Percentiles rank a stretch among this genome's conserved stretches.
phyloP scores from a whole-genome alignment of 2,888 invertebrate species.

The Synanthedon andrenaeformis region DNA sequence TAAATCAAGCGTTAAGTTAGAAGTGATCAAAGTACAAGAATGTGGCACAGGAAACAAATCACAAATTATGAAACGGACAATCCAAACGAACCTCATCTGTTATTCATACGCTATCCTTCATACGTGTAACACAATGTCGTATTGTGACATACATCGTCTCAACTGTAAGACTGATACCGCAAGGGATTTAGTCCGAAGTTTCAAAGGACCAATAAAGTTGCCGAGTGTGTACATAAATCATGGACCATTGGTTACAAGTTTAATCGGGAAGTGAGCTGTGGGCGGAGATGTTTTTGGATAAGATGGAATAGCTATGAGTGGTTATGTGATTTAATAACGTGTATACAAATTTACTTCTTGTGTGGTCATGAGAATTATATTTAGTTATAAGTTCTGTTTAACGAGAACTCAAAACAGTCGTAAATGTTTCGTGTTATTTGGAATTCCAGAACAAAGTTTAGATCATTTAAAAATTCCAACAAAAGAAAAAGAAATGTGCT shows the following conservation, averaged over 20 bases:
- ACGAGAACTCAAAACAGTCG: too few relatives aligned
- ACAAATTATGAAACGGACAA: conserved; percentile 10
- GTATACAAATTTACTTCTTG: conserved; percentile 1
- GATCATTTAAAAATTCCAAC: too few relatives aligned
- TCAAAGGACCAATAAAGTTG: conserved; percentile 32
- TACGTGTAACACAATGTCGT: conserved; percentile 18
- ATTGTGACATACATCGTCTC: conserved; percentile 13
- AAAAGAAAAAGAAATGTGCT: too few relatives aligned
- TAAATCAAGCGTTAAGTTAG: too few relatives aligned
- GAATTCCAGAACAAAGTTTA: too few relatives aligned
- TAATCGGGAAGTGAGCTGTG: conserved; percentile 18
- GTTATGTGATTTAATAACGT: conserved; percentile 6
- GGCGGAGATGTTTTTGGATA: conserved; percentile 14
- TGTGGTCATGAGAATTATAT: conserved; percentile 3
- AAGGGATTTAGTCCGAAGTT: conserved; percentile 24
- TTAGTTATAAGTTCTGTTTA: conserved; percentile 1
- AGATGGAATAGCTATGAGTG: conserved; percentile 12
- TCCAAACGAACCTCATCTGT: conserved; percentile 11
- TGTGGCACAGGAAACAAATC: conserved; percentile 10
- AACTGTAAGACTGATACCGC: conserved; percentile 10
- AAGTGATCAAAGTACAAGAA: not conserved
- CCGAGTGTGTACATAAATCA: conserved; percentile 32
- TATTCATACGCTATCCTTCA: conserved; percentile 12
- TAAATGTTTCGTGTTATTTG: too few relatives aligned
- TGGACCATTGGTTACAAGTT: conserved; percentile 20